These are phyloP conservation scores for Sardinella longiceps DNA, from an alignment of 2,797 vertebrate genomes.

Conservation along the genomic window DNA sequence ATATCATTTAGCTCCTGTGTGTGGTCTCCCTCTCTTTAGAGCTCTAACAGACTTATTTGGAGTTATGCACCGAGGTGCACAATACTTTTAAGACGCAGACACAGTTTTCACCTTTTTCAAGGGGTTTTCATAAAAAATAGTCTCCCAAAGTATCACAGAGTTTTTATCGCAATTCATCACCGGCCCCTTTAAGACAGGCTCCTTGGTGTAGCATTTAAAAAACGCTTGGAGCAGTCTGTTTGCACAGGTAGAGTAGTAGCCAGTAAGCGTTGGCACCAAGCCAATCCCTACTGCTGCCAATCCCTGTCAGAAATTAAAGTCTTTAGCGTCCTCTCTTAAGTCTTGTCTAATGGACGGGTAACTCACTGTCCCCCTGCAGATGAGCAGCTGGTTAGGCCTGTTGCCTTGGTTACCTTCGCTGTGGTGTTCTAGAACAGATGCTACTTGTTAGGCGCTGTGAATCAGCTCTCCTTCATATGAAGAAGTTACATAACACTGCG, in stretches of 20 bases:
- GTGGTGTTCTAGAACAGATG: slow-evolving; percentile 17
- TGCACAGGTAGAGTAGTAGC: not conserved
- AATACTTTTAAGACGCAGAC: no score
- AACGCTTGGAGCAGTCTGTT: not conserved
- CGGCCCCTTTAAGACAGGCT: no score
- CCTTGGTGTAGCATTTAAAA: no score
- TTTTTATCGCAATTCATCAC: no score
- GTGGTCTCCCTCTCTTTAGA: no score
- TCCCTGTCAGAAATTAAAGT: not conserved
- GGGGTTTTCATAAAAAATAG: no score
- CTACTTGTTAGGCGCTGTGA: not conserved
- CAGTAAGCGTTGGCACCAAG: not conserved
- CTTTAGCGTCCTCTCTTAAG: not conserved
- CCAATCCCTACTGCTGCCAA: not conserved
- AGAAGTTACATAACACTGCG: not conserved
- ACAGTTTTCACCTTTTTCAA: no score
- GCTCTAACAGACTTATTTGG: no score
- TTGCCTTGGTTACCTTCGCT: not conserved
- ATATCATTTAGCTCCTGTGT: no score
- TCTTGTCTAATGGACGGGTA: not conserved
- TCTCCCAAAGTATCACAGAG: no score
- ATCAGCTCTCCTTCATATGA: slow-evolving; percentile 14
- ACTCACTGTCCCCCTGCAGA: slow-evolving; percentile 20
- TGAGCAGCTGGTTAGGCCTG: not conserved
- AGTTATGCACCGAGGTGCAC: no score